Conservation (phyloP, 2,888 invertebrate genomes). For the Colostygia pectinataria region DNA sequence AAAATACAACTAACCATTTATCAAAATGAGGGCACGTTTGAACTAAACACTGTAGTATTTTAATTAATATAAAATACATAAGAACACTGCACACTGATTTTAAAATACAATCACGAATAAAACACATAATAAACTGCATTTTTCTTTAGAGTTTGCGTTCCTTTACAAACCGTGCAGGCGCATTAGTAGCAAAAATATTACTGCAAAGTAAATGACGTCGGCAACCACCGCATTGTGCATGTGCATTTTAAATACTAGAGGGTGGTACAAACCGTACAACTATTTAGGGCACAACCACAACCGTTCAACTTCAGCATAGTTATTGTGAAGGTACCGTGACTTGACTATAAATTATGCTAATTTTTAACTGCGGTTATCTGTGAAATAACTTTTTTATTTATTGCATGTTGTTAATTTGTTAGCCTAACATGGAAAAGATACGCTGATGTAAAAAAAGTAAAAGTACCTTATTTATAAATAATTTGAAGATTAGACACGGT, state of each 20-base stretch:
- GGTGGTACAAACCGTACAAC: conserved; percentile 66
- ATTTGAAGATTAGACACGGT: too few species aligned
- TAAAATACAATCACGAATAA: conserved; percentile 55
- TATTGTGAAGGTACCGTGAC: conserved; percentile 14
- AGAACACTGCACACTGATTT: conserved; percentile 44
- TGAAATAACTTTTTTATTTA: conserved; percentile 15
- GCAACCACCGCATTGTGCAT: conserved; percentile 78
- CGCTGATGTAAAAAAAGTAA: too few species aligned
- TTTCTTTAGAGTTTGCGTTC: conserved; percentile 65
- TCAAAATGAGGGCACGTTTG: conserved; percentile 16
- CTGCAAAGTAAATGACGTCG: conserved; percentile 81
- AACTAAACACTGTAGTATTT: conserved; percentile 32
- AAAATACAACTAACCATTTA: conserved; percentile 47
- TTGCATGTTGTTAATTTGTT: conserved; percentile 13
- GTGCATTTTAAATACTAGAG: conserved; percentile 75
- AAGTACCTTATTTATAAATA: too few species aligned
- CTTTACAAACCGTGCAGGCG: conserved; percentile 72
- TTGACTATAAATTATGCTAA: not conserved
- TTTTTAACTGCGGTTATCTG: conserved; percentile 19
- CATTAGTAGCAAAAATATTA: conserved; percentile 79
- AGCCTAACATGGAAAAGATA: conserved; percentile 8
- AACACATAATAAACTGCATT: conserved; percentile 68
- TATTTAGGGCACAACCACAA: conserved; percentile 60
- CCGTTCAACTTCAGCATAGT: conserved; percentile 25
- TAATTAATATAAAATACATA: conserved; percentile 29